Base-by-base conservation (phyloP, 2,888 invertebrate species). In the Drosophila imparisetae region DNA sequence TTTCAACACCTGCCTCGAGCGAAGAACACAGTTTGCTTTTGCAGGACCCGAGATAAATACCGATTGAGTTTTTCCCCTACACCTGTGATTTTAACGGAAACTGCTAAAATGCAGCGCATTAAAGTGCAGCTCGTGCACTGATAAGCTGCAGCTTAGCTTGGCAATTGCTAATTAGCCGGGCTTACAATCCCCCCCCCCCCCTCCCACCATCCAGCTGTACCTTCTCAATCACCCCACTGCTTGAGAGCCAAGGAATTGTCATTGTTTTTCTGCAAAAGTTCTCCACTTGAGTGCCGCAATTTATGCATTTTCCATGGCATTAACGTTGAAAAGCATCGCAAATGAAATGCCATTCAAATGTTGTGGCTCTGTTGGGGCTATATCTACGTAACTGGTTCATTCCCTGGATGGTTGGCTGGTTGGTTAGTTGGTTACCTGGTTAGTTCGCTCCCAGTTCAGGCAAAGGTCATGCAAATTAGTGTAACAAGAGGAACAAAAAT, bases 251-350 rank as follows among this genome's bases (percentile, higher is more conserved):
- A 50, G 45, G 62, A 48, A 63, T 67, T 66, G 50, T 68, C 81
- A 76, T 81, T 83, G 86, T 83, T 79, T 78, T 83, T 72, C 70
- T 59, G 71, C 72, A 75, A 45, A 38, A 73, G 65, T 75, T 83
- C 71, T 71, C 67, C 66, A 75, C 74, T 83, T 83, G 83, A 74
- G 70, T 78, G 72, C 84, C 76, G 75, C 82, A 85, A 84, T 85
- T 86, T 86, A 85, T 85, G 84, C 84, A 85, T 86, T 84, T 85
- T 85, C 87, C 84, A 82, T 85, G 75, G 85, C 75, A 87, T 86
- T 85, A 84, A 76, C 87, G 86, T 66, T 84, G 82, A 85, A 84
- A 82, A 71, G 85, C 78, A 62, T 75, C 73, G 82, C 87, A 86
- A 85, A 87, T 87, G 80, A 84, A 84, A 85, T 80, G 76, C 87